A percentile compares a stretch with the other conserved stretches of the same genome.
phyloP scores from a whole-genome alignment of 2,888 invertebrate genomes.

The Chymomyza amoena region DNA sequence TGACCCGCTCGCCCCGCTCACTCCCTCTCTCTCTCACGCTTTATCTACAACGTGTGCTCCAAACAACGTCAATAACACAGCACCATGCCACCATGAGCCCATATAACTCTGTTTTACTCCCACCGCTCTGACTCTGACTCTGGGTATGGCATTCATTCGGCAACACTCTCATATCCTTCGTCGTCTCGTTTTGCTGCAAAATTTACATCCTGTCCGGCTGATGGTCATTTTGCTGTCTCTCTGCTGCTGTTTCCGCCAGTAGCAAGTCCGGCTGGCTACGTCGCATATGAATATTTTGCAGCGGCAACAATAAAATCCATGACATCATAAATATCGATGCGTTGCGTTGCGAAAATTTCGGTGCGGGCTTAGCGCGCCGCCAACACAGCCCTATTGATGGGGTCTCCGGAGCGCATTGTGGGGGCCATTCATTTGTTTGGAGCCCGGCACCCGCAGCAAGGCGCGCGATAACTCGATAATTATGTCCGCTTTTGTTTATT shows the following conservation, averaged over 20 bases:
- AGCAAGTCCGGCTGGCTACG: slow-evolving; percentile 18
- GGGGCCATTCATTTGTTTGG: slow-evolving; percentile 17
- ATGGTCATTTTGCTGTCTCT: slow-evolving; percentile 75
- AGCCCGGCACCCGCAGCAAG: slow-evolving; percentile 59
- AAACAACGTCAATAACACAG: slow-evolving; percentile 61
- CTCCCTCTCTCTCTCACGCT: slow-evolving; percentile 40
- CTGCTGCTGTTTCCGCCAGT: slow-evolving; percentile 19
- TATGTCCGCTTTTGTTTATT: slow-evolving; percentile 79
- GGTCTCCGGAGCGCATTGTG: slow-evolving; percentile 8
- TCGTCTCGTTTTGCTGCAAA: slow-evolving; percentile 67
- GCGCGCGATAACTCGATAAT: slow-evolving; percentile 79
- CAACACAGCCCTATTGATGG: slow-evolving; percentile 1
- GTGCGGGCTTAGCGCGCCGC: slow-evolving; percentile 74
- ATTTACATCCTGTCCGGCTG: slow-evolving; percentile 75
- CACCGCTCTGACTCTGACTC: neutral
- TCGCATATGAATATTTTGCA: slow-evolving; percentile 73
- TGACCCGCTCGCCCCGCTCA: neutral
- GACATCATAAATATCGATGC: slow-evolving; percentile 75
- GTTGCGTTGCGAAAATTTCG: slow-evolving; percentile 72
- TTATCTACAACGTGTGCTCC: slow-evolving; percentile 53
- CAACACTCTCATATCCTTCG: slow-evolving; percentile 37
- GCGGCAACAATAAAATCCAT: slow-evolving; percentile 77
- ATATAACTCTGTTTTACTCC: neutral
- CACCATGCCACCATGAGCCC: slow-evolving; percentile 12
- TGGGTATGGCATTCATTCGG: neutral